Evolutionary conservation across 2,888 invertebrate species (phyloP).

Genomic region (Lumbricus terrestris): DNA sequence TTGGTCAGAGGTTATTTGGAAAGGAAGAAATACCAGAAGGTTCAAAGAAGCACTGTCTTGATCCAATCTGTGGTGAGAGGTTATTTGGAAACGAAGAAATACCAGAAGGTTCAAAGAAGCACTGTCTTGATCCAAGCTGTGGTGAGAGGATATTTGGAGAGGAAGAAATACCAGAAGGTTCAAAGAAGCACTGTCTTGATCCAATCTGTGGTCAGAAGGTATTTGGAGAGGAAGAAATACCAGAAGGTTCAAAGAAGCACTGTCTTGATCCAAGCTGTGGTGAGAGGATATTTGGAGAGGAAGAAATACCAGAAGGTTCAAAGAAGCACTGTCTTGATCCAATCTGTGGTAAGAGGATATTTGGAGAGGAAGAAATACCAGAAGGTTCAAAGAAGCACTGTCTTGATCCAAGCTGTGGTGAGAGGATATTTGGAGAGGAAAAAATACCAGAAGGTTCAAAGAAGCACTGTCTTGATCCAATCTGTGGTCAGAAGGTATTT

Average conservation of each 20-base stretch:
- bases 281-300: not conserved
- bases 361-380: not conserved
- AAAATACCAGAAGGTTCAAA: not conserved
- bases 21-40: not conserved
- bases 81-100: constrained; percentile 18
- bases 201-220: not conserved
- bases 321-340: constrained; percentile 14
- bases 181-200: not conserved
- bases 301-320: not conserved
- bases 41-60: not conserved
- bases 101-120: constrained; percentile 19
- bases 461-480: constrained; percentile 4
- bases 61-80: constrained; percentile 3
- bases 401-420: not conserved
- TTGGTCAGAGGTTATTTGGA: not conserved
- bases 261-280: not conserved
- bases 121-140: constrained; percentile 30
- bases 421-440: constrained; percentile 8
- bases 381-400: not conserved
- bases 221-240: not conserved
- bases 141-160: constrained; percentile 17
- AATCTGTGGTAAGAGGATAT: constrained; percentile 6
- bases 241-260: not conserved
- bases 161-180: not conserved
- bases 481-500: not conserved